Base-by-base conservation (phyloP, 2,888 invertebrate species). In the Unio pictorum region DNA sequence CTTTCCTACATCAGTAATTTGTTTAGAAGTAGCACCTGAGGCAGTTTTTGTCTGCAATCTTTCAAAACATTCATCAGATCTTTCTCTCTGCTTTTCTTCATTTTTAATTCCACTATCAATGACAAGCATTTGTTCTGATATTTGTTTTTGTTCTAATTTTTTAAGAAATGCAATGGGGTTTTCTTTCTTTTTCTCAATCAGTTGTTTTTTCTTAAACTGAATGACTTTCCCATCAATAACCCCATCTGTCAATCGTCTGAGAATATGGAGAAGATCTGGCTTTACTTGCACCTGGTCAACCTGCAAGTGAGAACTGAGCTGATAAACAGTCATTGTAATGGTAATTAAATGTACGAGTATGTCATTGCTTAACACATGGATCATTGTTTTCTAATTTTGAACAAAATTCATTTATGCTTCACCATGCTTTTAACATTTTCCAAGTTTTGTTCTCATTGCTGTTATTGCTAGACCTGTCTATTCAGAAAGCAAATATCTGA, bases 221-320 rank as follows among this genome's bases (percentile, higher is more conserved):
- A 28, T 61, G 54, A 61, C 20, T 20, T 69, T 65, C 34, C 88
- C 89, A 79, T 76, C 88, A 45, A 91, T 87, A 58, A 83, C 75
- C 71, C 92, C 78, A 85, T 93, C 93, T 7, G 95, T 95, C 64
- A 98, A 89, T 60, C 91, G 91, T 61, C 92, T 92, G 0, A 94
- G 94, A 20, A 95, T 83, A 61, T 94, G 93, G 60, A 98, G 90
- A n/a, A 98, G 89, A 70, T 93, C 93, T 80, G 92, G 91, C 89
- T 94, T 95, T 30, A 85, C 71, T 45, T 80, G 80, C 18, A 91
- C 74, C 92, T 94, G 89, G 93, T 94, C 85, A 94, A 95, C 92
- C 94, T 95, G 88, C 67, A 86, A 87, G 74, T 65, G 18, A 45
- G 15, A 30, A 30, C 30, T 30, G 30, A 34, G 7, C 8, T 34